Percentiles rank a stretch among this genome's conserved stretches.
Evolutionary conservation across 2,888 invertebrate species (phyloP).

Genomic region (Heliconius ismenius): DNA sequence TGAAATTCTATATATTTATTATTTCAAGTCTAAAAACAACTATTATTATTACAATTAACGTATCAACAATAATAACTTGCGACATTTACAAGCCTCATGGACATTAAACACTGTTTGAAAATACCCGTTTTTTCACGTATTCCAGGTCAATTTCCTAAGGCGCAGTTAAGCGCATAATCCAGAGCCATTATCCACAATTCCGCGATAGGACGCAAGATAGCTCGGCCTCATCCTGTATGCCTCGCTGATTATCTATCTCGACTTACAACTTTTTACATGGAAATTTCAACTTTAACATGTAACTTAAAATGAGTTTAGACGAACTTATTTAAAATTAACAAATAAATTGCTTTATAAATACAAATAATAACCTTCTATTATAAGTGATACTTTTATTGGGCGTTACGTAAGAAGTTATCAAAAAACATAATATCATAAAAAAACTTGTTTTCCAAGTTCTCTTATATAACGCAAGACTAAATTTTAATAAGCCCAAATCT

Average conservation of each 20-base stretch:
- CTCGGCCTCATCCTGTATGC: slow-evolving; percentile 38
- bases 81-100: slow-evolving; percentile 27
- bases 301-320: background rate
- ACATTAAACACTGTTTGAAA: slow-evolving; percentile 32
- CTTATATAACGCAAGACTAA: too few relatives aligned
- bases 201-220: slow-evolving; percentile 33
- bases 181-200: slow-evolving; percentile 36
- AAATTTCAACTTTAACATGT: slow-evolving; percentile 25
- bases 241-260: slow-evolving; percentile 36
- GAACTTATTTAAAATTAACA: too few relatives aligned
- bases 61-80: background rate
- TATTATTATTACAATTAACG: background rate
- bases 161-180: slow-evolving; percentile 37
- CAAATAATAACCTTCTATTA: too few relatives aligned
- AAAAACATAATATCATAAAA: too few relatives aligned
- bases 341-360: too few relatives aligned
- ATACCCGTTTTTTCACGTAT: slow-evolving; percentile 34
- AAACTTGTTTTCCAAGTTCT: too few relatives aligned
- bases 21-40: background rate
- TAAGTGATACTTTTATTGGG: too few relatives aligned
- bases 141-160: slow-evolving; percentile 37
- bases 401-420: too few relatives aligned
- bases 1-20: background rate
- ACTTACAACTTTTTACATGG: slow-evolving; percentile 30
- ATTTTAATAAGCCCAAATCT: too few relatives aligned